Evolutionary conservation across 2,113 vertebrate species (phyloP).

Genomic region (Syngnathus scovelli): DNA sequence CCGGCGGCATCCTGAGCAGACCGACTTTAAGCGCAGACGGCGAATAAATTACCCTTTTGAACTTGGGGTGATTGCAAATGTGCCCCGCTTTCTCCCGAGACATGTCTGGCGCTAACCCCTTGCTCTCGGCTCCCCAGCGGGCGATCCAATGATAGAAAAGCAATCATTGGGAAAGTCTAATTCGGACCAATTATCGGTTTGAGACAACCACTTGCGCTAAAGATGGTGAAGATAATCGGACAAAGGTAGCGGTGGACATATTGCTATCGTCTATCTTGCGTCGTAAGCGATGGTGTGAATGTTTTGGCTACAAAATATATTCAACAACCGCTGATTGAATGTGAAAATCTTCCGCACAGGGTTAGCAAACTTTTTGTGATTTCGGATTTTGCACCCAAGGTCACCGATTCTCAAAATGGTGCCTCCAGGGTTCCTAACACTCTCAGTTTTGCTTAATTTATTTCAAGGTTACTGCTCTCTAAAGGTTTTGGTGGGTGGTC

Average conservation of each 20-base stretch:
- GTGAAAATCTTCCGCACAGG: too few relatives aligned
- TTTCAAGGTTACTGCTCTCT: too few relatives aligned
- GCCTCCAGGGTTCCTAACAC: too few relatives aligned
- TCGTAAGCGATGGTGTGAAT: too few relatives aligned
- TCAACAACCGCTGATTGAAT: too few relatives aligned
- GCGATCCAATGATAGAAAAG: slow-evolving; percentile 14
- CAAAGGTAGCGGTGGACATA: not conserved
- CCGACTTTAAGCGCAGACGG: slow-evolving; percentile 68
- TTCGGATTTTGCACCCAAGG: too few relatives aligned
- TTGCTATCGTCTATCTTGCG: too few relatives aligned
- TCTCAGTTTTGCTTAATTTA: too few relatives aligned
- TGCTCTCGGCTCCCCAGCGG: slow-evolving; percentile 12
- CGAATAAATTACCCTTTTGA: slow-evolving; percentile 75
- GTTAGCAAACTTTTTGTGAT: too few relatives aligned
- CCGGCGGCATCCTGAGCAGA: slow-evolving; percentile 64
- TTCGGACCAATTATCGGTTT: slow-evolving; percentile 33
- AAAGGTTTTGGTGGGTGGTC: too few relatives aligned
- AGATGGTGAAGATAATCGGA: slow-evolving; percentile 12
- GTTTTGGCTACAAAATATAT: too few relatives aligned
- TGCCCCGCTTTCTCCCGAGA: slow-evolving; percentile 67
- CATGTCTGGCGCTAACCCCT: slow-evolving; percentile 67
- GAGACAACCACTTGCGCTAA: not conserved
- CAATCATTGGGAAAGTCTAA: slow-evolving; percentile 59
- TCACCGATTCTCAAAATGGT: too few relatives aligned
- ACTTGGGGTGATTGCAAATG: slow-evolving; percentile 74